Evolutionary conservation across 2,797 vertebrate genomes (phyloP).

Genomic region (Galagoides demidoff): DNA sequence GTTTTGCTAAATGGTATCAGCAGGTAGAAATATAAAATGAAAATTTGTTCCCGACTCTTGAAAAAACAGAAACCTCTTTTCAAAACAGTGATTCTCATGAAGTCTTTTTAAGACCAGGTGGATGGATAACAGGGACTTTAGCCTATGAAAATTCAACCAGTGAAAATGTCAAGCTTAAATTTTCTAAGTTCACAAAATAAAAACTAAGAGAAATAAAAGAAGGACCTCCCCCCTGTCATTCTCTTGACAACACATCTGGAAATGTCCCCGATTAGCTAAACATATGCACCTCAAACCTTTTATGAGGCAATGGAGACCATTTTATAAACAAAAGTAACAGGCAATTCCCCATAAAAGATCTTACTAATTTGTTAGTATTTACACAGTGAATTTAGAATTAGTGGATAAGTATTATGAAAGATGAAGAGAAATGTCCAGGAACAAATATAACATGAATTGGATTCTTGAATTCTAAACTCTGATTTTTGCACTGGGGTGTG

Average conservation of each 20-base stretch:
- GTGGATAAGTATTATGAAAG: neutral
- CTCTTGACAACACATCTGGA: neutral
- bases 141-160: conserved; percentile 6
- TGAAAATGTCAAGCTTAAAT: neutral
- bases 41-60: neutral
- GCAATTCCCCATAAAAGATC: neutral
- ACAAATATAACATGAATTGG: neutral
- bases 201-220: neutral
- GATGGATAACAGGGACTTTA: neutral
- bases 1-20: conserved; percentile 60
- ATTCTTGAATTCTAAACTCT: neutral
- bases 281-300: neutral
- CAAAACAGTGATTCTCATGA: neutral
- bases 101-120: neutral
- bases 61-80: conserved; percentile 8
- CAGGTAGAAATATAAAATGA: conserved; percentile 12
- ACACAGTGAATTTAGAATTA: neutral
- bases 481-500: too few relatives aligned
- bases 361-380: conserved; percentile 1
- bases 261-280: neutral
- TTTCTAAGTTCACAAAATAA: conserved; percentile 13
- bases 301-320: neutral
- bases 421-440: neutral
- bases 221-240: neutral
- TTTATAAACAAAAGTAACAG: conserved; percentile 32